phyloP scores from a whole-genome alignment of 2,113 vertebrate species.

The Corythornis vintsioides region DNA sequence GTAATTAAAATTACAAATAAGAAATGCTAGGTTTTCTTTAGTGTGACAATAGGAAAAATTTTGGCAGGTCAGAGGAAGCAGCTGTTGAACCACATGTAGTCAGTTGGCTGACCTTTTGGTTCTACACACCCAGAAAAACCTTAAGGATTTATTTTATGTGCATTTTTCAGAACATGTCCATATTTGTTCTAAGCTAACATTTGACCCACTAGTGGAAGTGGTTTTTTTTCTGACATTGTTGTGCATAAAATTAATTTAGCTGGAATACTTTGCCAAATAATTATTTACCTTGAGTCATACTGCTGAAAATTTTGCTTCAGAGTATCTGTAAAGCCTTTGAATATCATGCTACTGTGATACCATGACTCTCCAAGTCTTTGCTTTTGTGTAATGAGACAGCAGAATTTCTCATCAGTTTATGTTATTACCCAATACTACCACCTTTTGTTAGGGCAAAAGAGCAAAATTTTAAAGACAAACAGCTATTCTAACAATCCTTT shows the following conservation, averaged over 20 bases:
- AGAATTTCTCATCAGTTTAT: not conserved
- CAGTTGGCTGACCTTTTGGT: not conserved
- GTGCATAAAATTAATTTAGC: not conserved
- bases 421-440: not conserved
- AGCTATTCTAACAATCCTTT: not conserved
- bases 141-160: not conserved
- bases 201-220: not conserved
- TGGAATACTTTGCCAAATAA: not conserved
- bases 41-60: not conserved
- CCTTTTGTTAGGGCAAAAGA: not conserved
- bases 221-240: not conserved
- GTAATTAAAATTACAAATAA: not conserved
- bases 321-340: not conserved
- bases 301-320: not conserved
- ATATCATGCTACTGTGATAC: not conserved
- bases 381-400: not conserved
- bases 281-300: not conserved
- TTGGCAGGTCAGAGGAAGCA: not conserved
- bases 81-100: not conserved
- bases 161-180: accelerated
- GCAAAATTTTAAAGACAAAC: not conserved
- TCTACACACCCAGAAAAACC: not conserved
- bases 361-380: not conserved
- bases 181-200: not conserved
- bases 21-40: not conserved